Evolutionary conservation across 2,113 vertebrate species (phyloP), one percentile per base, ranked within the genome.

Genomic region (Indicator maculatus): DNA sequence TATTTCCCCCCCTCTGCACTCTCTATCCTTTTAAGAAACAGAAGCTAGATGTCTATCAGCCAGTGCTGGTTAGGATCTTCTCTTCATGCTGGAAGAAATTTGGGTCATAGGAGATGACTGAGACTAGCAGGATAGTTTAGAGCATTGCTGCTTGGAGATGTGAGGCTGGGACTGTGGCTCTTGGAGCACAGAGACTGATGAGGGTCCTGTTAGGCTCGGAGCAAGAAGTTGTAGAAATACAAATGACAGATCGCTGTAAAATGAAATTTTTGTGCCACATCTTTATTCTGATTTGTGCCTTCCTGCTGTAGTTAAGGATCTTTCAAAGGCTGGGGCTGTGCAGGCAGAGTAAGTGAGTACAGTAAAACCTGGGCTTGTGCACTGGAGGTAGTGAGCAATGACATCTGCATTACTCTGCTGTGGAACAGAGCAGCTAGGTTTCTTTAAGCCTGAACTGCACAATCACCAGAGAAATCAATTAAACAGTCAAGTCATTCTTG

Each of bases 31-130:
- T 91, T 76, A 92, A 88, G 84, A 91, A 95, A 52, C 75, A 92
- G 86, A 86, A 90, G 83, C 45, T 88, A 86, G 88, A 71, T 91
- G 39, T 92, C 39, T 89, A 52, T 96, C 93, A 90, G 76, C 80
- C 74, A 74, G 9, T 55, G 83, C 75, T 92, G 74, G 86, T 67
- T 86, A 89, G 72, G 80, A 76, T 83, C 65, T 86, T 69, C 88
- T 71, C 65, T 85, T 93, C 30, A 56, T 44, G 26, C 66, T 83
- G 83, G 44, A 69, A 87, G 82, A 91, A 96, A 95, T 91, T 75
- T 92, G 45, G 86, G 82, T 94, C 92, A 95, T 15, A 14, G 41
- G 53, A 86, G 55, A 64, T 24, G 39, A 52, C n/a, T 83, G 84
- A 80, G 39, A 36, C 64, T 90, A 87, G 85, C 79, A 88, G 70